Percentiles rank a stretch among this genome's conserved stretches.
Conservation (phyloP, 1,140 invertebrate species). For the Nasonia longicornis region DNA sequence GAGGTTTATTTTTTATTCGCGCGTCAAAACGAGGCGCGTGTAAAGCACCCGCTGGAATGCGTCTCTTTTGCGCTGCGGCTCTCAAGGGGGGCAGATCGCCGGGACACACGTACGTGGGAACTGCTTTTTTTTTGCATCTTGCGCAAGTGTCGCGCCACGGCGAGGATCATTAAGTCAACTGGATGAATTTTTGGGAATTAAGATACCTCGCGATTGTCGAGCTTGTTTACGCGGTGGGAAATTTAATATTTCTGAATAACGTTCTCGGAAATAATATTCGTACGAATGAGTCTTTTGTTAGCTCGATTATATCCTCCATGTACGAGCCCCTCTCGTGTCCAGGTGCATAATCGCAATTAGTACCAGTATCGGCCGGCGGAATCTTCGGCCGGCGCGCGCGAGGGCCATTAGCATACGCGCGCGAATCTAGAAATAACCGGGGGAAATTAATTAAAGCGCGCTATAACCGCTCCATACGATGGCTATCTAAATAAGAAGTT, state of each 20-base stretch:
- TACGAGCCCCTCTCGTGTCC: background rate
- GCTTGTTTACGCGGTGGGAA: background rate
- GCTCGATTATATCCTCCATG: background rate
- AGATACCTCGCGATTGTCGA: too few species aligned
- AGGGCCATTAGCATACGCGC: constrained; percentile 49
- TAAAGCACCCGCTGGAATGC: constrained; percentile 26
- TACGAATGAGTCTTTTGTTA: background rate
- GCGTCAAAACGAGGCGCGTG: constrained; percentile 39
- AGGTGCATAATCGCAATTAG: constrained; percentile 49
- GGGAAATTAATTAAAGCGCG: constrained; percentile 53
- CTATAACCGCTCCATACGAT: constrained; percentile 46
- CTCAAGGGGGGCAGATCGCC: background rate
- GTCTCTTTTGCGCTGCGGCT: background rate
- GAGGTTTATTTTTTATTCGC: constrained; percentile 40
- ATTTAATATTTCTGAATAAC: background rate
- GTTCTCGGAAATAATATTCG: background rate
- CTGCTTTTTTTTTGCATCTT: constrained; percentile 14
- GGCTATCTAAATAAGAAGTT: constrained; percentile 57
- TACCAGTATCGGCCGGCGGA: constrained; percentile 49
- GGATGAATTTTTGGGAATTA: background rate
- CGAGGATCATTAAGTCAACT: too few species aligned
- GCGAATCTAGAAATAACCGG: constrained; percentile 45
- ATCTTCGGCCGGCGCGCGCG: constrained; percentile 36
- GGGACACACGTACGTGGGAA: constrained; percentile 8
- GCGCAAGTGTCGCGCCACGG: background rate